Conservation (phyloP, 2,113 vertebrate species). For the Delphinapterus leucas region DNA sequence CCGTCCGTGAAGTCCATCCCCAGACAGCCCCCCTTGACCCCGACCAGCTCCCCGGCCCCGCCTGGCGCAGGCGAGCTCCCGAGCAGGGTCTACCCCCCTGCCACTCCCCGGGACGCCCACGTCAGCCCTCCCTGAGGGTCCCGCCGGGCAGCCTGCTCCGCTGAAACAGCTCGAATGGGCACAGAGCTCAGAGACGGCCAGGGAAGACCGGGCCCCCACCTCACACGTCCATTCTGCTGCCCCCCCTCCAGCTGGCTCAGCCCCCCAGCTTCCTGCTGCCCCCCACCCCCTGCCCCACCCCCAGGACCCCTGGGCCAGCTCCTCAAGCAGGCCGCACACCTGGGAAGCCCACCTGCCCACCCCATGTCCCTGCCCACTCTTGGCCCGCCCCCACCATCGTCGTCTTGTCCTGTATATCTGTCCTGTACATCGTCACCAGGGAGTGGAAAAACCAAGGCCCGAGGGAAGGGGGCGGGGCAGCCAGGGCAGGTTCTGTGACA, state of each 20-base stretch:
- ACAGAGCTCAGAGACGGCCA: fast-evolving
- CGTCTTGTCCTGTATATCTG: fast-evolving
- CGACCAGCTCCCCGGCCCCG: fast-evolving
- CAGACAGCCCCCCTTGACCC: background rate
- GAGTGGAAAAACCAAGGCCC: too few species aligned
- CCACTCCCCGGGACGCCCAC: background rate
- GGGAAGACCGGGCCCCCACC: background rate
- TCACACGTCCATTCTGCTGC: background rate
- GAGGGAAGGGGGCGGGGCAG: fast-evolving
- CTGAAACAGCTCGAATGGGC: background rate
- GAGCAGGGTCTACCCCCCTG: background rate
- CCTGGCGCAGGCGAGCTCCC: background rate
- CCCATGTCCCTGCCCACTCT: background rate
- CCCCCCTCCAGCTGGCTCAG: background rate
- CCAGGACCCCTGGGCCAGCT: background rate
- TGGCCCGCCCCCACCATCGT: background rate
- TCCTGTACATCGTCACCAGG: fast-evolving
- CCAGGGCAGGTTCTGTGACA: background rate
- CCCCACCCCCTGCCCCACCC: background rate
- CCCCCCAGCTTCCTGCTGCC: background rate
- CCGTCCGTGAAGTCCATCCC: background rate
- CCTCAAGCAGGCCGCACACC: background rate
- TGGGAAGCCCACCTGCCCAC: background rate
- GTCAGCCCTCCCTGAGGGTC: background rate
- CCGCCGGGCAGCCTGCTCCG: background rate